These are phyloP conservation scores for Leptestheria dahalacensis DNA, from an alignment of 1,140 invertebrate species.

Conservation along the genomic window DNA sequence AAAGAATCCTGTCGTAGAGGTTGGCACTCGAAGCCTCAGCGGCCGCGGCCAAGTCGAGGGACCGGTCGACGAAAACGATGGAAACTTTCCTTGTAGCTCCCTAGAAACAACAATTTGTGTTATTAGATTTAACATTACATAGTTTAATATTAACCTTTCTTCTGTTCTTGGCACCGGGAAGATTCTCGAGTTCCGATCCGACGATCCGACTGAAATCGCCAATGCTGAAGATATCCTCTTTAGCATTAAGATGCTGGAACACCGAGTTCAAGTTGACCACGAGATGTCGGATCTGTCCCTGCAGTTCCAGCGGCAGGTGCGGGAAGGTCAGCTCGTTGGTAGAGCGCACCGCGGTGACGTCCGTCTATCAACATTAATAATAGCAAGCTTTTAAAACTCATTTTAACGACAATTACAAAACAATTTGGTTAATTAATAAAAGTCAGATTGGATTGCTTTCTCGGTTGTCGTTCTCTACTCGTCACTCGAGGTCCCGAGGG, in stretches of 20 bases:
- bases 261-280: slow-evolving; percentile 41
- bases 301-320: slow-evolving; percentile 21
- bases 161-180: slow-evolving; percentile 32
- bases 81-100: slow-evolving; percentile 37
- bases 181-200: slow-evolving; percentile 41
- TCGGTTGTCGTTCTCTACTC: slow-evolving; percentile 8
- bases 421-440: background rate
- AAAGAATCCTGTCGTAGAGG: slow-evolving; percentile 43
- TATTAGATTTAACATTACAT: background rate
- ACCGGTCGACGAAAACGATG: slow-evolving; percentile 46
- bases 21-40: slow-evolving; percentile 38
- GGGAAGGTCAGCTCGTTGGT: slow-evolving; percentile 7
- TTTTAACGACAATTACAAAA: too few relatives aligned
- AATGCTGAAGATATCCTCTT: slow-evolving; percentile 46
- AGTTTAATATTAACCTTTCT: slow-evolving; percentile 35
- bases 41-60: slow-evolving; percentile 43
- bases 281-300: slow-evolving; percentile 28
- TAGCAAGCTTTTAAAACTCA: background rate
- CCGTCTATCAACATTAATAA: slow-evolving; percentile 17
- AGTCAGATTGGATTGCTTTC: slow-evolving; percentile 8
- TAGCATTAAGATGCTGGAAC: slow-evolving; percentile 39
- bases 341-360: slow-evolving; percentile 1
- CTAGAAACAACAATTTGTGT: slow-evolving; percentile 25
- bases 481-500: slow-evolving; percentile 10
- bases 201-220: slow-evolving; percentile 44